Percentiles rank a stretch among this genome's conserved stretches.
These are phyloP conservation scores for Fragum sueziense DNA, from an alignment of 2,888 invertebrate genomes.

Conservation along the genomic window DNA sequence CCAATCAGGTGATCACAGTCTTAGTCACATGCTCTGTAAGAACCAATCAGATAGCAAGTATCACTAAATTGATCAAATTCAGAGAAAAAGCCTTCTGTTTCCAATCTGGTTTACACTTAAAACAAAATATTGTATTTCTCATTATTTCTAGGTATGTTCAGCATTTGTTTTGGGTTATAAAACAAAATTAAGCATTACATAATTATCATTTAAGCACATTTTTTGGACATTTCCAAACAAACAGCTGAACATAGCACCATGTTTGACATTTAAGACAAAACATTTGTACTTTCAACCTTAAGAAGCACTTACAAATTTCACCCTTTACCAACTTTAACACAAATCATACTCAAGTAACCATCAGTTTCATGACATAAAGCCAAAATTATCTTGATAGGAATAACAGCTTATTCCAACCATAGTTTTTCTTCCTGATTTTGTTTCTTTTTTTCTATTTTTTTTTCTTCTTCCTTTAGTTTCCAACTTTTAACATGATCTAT, in stretches of 20 bases:
- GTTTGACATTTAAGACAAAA: background rate
- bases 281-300: background rate
- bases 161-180: background rate
- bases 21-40: no score
- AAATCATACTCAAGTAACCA: background rate
- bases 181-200: background rate
- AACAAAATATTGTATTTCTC: background rate
- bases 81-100: no score
- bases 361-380: no score
- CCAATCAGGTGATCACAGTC: no score
- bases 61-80: no score
- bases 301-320: background rate
- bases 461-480: no score
- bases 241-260: background rate
- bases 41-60: no score
- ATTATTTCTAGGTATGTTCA: background rate
- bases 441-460: no score
- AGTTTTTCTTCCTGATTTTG: no score
- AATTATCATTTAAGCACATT: constrained; percentile 1
- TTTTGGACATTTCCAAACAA: background rate
- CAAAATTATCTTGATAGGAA: no score
- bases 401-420: no score
- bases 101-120: constrained; percentile 11
- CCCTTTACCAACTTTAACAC: background rate
- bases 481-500: no score